phyloP scores from a whole-genome alignment of 2,113 vertebrate species.

The Chaetops frenatus region DNA sequence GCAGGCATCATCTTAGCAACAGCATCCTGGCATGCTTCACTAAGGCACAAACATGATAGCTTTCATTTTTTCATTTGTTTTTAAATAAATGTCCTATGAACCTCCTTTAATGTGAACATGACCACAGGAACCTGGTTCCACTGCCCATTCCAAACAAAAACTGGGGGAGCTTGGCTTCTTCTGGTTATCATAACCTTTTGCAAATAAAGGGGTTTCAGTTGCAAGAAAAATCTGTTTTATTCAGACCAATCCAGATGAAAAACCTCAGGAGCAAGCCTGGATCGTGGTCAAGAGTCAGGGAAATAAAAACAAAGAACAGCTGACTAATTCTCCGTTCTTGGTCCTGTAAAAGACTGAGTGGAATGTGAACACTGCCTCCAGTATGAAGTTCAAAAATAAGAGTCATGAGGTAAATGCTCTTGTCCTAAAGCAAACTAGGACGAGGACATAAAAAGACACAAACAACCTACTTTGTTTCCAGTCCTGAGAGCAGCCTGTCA shows the following conservation, averaged over 20 bases:
- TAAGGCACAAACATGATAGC: constrained; percentile 9
- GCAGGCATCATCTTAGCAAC: constrained; percentile 36
- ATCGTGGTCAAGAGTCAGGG: constrained; percentile 44
- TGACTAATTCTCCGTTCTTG: constrained; percentile 51
- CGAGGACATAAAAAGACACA: constrained; percentile 58
- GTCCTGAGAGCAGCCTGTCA: constrained; percentile 33
- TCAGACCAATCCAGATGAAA: constrained; percentile 44
- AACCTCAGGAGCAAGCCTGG: constrained; percentile 53
- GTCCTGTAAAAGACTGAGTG: constrained; percentile 45
- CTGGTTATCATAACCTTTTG: constrained; percentile 20
- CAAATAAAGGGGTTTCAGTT: constrained; percentile 25
- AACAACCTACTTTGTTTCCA: constrained; percentile 53
- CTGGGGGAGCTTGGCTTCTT: background rate
- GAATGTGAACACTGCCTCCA: constrained; percentile 57
- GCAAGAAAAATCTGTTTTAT: constrained; percentile 33
- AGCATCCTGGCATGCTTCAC: background rate
- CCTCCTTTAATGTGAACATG: background rate
- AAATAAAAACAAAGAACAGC: constrained; percentile 67
- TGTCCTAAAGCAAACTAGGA: constrained; percentile 63
- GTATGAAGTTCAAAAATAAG: constrained; percentile 63
- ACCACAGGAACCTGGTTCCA: background rate
- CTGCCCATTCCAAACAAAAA: background rate
- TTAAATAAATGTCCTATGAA: background rate
- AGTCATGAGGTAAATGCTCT: constrained; percentile 59
- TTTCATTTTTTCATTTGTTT: background rate